Conservation (phyloP, 2,797 vertebrate species). For the Sibirionetta formosa region DNA sequence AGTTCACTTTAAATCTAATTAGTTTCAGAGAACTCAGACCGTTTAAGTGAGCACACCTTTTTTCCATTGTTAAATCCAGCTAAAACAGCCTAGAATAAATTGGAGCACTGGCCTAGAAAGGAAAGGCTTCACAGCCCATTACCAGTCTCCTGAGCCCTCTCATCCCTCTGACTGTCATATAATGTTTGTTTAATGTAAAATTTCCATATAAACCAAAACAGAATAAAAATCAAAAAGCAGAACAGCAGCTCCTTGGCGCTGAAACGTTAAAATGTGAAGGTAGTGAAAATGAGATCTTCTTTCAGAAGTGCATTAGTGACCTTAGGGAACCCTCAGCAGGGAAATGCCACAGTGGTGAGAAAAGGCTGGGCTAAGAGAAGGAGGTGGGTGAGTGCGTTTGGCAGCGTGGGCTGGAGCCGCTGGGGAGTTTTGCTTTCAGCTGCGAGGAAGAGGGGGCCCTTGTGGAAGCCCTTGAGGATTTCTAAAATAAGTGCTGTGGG, state of each 20-base stretch:
- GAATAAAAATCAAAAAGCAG: not conserved
- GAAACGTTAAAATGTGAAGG: constrained; percentile 31
- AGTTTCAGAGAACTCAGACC: not conserved
- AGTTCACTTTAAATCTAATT: constrained; percentile 23
- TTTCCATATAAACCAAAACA: constrained; percentile 44
- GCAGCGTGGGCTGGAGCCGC: not conserved
- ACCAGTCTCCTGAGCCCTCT: constrained; percentile 19
- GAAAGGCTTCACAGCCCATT: constrained; percentile 50
- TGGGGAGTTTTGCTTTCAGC: constrained; percentile 3
- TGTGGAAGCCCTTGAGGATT: not conserved
- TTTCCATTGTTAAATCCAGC: not conserved
- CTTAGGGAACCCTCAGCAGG: not conserved
- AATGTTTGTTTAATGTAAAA: constrained; percentile 55
- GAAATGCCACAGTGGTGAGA: not conserved
- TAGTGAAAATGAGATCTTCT: constrained; percentile 45
- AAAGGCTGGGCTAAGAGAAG: not conserved
- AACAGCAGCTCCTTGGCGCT: not conserved
- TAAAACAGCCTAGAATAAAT: constrained; percentile 18
- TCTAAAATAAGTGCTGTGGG: not conserved
- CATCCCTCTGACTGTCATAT: constrained; percentile 15
- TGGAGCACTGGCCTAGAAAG: constrained; percentile 53
- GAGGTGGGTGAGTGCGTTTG: not conserved
- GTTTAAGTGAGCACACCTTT: not conserved
- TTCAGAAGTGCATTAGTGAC: not conserved
- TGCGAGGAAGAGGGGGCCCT: not conserved